Base-by-base conservation (phyloP, 2,113 vertebrate species). In the Poeciliopsis turrubarensis region DNA sequence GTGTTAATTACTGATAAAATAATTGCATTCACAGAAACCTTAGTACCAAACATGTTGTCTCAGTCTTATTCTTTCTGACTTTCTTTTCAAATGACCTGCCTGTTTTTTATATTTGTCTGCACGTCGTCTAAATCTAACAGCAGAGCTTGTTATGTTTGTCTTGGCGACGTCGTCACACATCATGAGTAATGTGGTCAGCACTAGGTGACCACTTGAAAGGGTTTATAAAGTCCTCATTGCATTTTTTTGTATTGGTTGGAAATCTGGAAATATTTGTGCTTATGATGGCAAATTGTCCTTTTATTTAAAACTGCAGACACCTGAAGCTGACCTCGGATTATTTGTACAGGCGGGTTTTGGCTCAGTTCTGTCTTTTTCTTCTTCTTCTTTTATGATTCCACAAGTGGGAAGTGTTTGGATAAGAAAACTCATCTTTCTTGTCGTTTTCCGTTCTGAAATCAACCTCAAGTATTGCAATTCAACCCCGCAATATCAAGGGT, bases 301-400 rank as follows among this genome's bases (percentile, higher is more conserved):
- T 88, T 85, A 83, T 76, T 71, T 86, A 87, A 87, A 81, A 65
- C 73, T 89, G 82, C 72, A 87, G 74, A 82, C 86, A 89, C 85
- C 81, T 92, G 87, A 89, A 77, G 60, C 68, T 70, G 82, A 84
- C 83, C 63, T 77, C 34, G n/a, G 67, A 70, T 78, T 89, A 81
- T 89, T 91, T 91, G 73, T 87, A 83, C 83, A 88, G 87, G 88
- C 88, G 84, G 78, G 71, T 73, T 84, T 85, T 87, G 83, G 73
- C 86, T 88, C 60, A 88, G 84, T 90, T 76, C 78, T 81, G 84
- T 89, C 86, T 81, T 85, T 92, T 54, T 25, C 6, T 47, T 47
- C 0, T 41, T 15, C 13, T 15, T 37, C 34, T 37, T 37, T 81
- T 44, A 57, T 86, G 85, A 88, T 83, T 91, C 79, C 72, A 72